phyloP scores from a whole-genome alignment of 2,888 invertebrate genomes.

The Aricia artaxerxes region DNA sequence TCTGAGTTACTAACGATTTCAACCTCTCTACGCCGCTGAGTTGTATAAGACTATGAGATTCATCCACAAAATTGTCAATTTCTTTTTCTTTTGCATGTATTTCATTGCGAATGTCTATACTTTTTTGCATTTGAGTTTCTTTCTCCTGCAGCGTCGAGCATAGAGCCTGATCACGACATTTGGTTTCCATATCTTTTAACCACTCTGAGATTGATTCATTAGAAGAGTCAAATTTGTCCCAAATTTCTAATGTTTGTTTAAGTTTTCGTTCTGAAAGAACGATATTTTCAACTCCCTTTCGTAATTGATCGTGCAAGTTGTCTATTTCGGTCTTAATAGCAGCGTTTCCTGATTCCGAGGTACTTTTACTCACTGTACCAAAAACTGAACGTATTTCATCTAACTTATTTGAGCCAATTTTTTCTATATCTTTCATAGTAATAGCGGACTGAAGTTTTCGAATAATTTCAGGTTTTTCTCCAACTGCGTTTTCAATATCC shows the following conservation, averaged over 20 bases:
- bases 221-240: conserved; percentile 92
- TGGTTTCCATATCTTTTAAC: conserved; percentile 91
- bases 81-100: conserved; percentile 90
- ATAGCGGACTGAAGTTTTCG: conserved; percentile 85
- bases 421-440: conserved; percentile 83
- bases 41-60: conserved; percentile 92
- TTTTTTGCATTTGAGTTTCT: conserved; percentile 85
- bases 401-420: conserved; percentile 83
- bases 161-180: conserved; percentile 92
- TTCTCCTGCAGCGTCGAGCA: conserved; percentile 91
- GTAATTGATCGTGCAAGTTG: conserved; percentile 83
- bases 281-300: conserved; percentile 84
- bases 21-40: conserved; percentile 91
- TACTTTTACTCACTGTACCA: conserved; percentile 85
- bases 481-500: conserved; percentile 90
- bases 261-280: conserved; percentile 86
- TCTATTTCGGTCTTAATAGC: conserved; percentile 87
- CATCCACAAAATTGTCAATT: conserved; percentile 93
- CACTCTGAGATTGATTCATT: conserved; percentile 91
- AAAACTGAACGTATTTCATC: conserved; percentile 85
- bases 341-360: conserved; percentile 89
- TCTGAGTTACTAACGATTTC: conserved; percentile 92
- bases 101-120: conserved; percentile 87
- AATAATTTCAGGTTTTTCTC: conserved; percentile 90
- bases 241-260: conserved; percentile 87